These are phyloP conservation scores for Chroicocephalus ridibundus DNA, from an alignment of 2,113 vertebrate genomes.

Conservation along the genomic window DNA sequence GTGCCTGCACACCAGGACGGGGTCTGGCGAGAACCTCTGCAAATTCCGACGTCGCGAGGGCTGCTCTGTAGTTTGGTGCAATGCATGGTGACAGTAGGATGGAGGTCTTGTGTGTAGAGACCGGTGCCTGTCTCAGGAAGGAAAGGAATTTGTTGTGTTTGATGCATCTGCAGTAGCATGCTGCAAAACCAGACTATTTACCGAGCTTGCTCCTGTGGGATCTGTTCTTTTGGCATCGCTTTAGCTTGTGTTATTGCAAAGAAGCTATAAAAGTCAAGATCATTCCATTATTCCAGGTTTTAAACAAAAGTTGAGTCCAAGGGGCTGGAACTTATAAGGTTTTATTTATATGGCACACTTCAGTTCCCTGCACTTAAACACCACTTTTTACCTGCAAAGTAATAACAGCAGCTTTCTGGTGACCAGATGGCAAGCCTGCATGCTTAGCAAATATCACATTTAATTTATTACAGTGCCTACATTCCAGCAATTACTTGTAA, in stretches of 20 bases:
- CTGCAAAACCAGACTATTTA: not conserved
- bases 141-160: not conserved
- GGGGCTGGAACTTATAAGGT: not conserved
- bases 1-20: not conserved
- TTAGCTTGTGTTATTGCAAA: not conserved
- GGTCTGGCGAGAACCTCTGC: not conserved
- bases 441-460: conserved; percentile 51
- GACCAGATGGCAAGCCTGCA: conserved; percentile 58
- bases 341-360: not conserved
- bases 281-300: not conserved
- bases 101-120: not conserved
- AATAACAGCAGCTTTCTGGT: conserved; percentile 32
- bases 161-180: not conserved
- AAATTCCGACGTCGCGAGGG: rapidly evolving
- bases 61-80: not conserved
- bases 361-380: not conserved
- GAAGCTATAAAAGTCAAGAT: conserved; percentile 2
- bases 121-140: not conserved
- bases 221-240: not conserved
- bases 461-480: conserved; percentile 50
- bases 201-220: not conserved
- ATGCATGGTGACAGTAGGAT: not conserved
- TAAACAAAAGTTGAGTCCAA: conserved; percentile 28
- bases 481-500: conserved; percentile 52
- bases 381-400: conserved; percentile 38